Conservation (phyloP, 2,113 vertebrate genomes). For the Naja naja region DNA sequence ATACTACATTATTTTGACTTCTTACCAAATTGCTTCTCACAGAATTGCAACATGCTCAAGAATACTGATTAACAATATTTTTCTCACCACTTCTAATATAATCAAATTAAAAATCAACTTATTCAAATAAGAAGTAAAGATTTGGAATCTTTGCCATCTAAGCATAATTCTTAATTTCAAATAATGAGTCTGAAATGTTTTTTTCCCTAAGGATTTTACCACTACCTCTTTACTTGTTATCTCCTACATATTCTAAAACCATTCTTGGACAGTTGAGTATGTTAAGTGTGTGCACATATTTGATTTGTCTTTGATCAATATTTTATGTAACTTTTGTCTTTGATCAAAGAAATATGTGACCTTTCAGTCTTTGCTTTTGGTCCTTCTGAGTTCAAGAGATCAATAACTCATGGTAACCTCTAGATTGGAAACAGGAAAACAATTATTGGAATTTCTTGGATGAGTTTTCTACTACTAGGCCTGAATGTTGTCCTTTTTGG, state of each 20-base stretch:
- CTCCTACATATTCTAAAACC: background rate
- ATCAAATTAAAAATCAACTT: background rate
- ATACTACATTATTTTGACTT: background rate
- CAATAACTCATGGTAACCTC: background rate
- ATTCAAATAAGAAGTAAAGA: background rate
- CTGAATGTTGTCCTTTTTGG: background rate
- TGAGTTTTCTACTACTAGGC: background rate
- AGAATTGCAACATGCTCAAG: background rate
- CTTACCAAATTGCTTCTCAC: background rate
- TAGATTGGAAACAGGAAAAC: background rate
- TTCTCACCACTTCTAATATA: background rate
- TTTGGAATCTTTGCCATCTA: background rate
- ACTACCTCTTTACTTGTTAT: background rate
- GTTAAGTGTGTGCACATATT: background rate
- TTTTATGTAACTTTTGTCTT: background rate
- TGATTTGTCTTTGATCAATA: background rate
- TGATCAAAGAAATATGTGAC: background rate
- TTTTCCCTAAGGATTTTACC: background rate
- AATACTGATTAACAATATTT: background rate
- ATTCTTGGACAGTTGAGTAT: background rate
- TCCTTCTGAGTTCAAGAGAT: background rate
- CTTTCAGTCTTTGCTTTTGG: background rate
- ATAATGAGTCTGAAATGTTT: background rate
- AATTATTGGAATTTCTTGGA: background rate
- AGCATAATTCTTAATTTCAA: background rate